Evolutionary conservation across 2,797 vertebrate species (phyloP), one percentile per base, ranked within the genome.

Genomic region (Anguilla anguilla): DNA sequence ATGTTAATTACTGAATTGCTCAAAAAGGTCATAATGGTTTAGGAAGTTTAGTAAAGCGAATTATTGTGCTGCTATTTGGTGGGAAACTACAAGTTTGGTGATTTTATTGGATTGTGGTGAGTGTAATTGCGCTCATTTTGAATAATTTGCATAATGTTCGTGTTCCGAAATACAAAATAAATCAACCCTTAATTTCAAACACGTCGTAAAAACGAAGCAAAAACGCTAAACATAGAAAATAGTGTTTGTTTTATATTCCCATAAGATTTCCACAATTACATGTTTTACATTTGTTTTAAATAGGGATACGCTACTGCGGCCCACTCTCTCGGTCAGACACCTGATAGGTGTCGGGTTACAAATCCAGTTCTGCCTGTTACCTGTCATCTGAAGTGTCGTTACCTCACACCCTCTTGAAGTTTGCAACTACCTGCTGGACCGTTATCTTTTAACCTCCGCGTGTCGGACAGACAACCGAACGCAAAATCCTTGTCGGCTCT

Each of bases 401-500:
- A 89, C 91, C 91, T 51, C 55, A 28, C 51, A 31, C 31, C 51
- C 7, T 55, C 9, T 15, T n/a, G 49, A 39, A 5, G 55, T 85
- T 61, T 1, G 57, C 55, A 57, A 11, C 15, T 61, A 49, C 72
- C 53, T n/a, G 39, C 39, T 39, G 39, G 39, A 39, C 39, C 39
- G 39, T 39, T 39, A 2, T 39, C 39, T 39, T 39, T 39, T 39
- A 39, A 39, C 39, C 39, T 39, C 39, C 39, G 39, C 39, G 39
- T 39, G 61, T 35, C 22, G 46, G 22, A 84, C 88, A 77, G 67
- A 67, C 86, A 67, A 64, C 10, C 49, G 15, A n/a, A 11, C 22
- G 1, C 61, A 35, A 59, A 86, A 88, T 90, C 91, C 90, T 89
- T 90, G 90, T 85, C 89, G 89, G 88, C 93, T 92, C 92, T 89